Conservation (phyloP, 2,888 invertebrate genomes). For the Sthenelais limicola region DNA sequence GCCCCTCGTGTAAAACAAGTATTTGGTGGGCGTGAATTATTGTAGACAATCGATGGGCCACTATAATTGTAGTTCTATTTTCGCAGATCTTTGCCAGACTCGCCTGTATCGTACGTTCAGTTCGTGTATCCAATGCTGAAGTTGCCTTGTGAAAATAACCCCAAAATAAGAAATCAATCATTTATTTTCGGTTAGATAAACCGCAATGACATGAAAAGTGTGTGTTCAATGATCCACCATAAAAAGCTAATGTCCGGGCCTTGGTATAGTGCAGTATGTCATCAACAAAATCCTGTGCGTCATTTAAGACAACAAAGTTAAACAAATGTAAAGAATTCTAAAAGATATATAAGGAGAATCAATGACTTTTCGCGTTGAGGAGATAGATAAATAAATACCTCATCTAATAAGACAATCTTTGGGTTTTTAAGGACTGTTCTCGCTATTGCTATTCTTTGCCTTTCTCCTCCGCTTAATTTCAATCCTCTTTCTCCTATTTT, state of each 20-base stretch:
- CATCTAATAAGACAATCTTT: conserved; percentile 88
- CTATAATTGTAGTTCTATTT: conserved; percentile 90
- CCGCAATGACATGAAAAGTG: too few species aligned
- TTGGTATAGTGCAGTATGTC: too few species aligned
- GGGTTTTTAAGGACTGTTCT: conserved; percentile 92
- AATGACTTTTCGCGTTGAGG: too few species aligned
- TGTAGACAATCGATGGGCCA: conserved; percentile 91
- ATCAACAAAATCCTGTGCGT: too few species aligned
- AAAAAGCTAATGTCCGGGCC: too few species aligned
- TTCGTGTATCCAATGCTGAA: conserved; percentile 92
- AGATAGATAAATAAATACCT: conserved; percentile 75
- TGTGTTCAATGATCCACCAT: too few species aligned
- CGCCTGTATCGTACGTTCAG: conserved; percentile 88
- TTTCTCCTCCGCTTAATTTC: conserved; percentile 93
- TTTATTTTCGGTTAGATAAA: too few species aligned
- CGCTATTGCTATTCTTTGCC: conserved; percentile 95
- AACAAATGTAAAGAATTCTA: too few species aligned
- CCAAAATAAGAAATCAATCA: too few species aligned
- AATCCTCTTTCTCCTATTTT: conserved; percentile 89
- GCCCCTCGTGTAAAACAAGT: conserved; percentile 89
- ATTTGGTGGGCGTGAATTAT: conserved; percentile 94
- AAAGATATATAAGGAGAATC: too few species aligned
- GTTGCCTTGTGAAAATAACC: conserved; percentile 67
- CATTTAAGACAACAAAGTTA: too few species aligned
- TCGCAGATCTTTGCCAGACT: conserved; percentile 82